Conservation (phyloP, 2,888 invertebrate genomes). For the Octodonta nipae region DNA sequence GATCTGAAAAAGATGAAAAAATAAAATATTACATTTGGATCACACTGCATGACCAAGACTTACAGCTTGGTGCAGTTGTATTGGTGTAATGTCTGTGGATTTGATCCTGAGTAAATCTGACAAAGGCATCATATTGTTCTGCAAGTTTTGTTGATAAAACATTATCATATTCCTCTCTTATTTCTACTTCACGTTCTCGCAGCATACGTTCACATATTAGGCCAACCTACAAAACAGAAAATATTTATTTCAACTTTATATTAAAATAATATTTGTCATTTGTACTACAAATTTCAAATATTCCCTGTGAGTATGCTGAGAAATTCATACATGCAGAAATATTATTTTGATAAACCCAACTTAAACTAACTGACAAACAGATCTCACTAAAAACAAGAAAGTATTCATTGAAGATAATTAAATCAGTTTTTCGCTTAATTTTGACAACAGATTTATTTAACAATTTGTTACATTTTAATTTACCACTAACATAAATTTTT, state of each 20-base stretch:
- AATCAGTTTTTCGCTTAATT: too few species aligned
- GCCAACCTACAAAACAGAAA: conserved; percentile 55
- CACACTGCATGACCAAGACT: conserved; percentile 22
- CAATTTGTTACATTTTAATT: too few species aligned
- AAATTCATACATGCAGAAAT: too few species aligned
- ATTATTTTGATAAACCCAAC: too few species aligned
- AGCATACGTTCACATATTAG: conserved; percentile 95
- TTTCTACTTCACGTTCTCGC: conserved; percentile 84
- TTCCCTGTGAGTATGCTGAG: too few species aligned
- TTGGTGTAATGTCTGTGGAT: conserved; percentile 60
- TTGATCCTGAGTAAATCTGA: conserved; percentile 96
- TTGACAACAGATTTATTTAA: too few species aligned
- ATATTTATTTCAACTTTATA: neutral
- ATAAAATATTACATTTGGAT: conserved; percentile 4
- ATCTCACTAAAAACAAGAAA: too few species aligned
- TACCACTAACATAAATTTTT: too few species aligned
- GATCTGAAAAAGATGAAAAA: conserved; percentile 26
- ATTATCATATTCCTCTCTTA: conserved; percentile 88
- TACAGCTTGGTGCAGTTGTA: conserved; percentile 34
- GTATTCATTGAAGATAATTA: too few species aligned
- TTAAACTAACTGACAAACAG: too few species aligned
- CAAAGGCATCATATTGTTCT: conserved; percentile 97
- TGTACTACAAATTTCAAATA: too few species aligned
- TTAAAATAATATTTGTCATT: neutral
- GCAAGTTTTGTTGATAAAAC: conserved; percentile 86